These are phyloP conservation scores for Liopterus haemorrhoidalis DNA, from an alignment of 2,888 invertebrate genomes.

Conservation along the genomic window DNA sequence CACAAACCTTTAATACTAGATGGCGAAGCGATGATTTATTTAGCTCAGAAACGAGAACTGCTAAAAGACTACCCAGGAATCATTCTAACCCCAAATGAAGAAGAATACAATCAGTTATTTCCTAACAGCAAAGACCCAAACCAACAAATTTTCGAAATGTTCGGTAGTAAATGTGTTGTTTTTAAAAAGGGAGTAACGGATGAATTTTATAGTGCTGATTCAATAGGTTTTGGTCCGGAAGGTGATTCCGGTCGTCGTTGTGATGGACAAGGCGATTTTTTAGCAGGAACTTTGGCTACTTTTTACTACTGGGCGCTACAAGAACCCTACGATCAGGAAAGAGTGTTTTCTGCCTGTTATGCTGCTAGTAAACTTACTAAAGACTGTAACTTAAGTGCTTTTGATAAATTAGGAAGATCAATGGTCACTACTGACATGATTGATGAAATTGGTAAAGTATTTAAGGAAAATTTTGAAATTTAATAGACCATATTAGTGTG, in stretches of 20 bases:
- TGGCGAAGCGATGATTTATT: conserved; percentile 80
- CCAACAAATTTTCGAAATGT: conserved; percentile 45
- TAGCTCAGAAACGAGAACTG: conserved; percentile 62
- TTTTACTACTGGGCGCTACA: conserved; percentile 77
- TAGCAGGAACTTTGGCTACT: conserved; percentile 79
- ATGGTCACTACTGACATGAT: conserved; percentile 87
- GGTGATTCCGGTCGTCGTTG: conserved; percentile 86
- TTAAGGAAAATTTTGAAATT: conserved; percentile 58
- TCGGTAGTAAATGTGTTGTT: conserved; percentile 56
- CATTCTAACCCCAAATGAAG: conserved; percentile 84
- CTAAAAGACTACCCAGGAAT: conserved; percentile 62
- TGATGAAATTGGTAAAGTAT: conserved; percentile 68
- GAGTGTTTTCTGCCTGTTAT: conserved; percentile 68
- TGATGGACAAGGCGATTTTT: conserved; percentile 95
- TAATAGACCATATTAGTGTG: too few species aligned
- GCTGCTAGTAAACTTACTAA: conserved; percentile 78
- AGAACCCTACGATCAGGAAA: conserved; percentile 41
- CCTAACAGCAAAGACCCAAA: conserved; percentile 48
- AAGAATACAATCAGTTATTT: conserved; percentile 80
- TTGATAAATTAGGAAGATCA: conserved; percentile 69
- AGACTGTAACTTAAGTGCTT: conserved; percentile 75
- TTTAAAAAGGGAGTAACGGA: conserved; percentile 74
- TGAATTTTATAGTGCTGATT: conserved; percentile 50
- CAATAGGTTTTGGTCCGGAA: conserved; percentile 42
- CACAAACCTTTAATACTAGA: conserved; percentile 80